A percentile compares a stretch with the other conserved stretches of the same genome.
Conservation (phyloP, 2,113 vertebrate genomes). For the Dasyornis broadbenti region DNA sequence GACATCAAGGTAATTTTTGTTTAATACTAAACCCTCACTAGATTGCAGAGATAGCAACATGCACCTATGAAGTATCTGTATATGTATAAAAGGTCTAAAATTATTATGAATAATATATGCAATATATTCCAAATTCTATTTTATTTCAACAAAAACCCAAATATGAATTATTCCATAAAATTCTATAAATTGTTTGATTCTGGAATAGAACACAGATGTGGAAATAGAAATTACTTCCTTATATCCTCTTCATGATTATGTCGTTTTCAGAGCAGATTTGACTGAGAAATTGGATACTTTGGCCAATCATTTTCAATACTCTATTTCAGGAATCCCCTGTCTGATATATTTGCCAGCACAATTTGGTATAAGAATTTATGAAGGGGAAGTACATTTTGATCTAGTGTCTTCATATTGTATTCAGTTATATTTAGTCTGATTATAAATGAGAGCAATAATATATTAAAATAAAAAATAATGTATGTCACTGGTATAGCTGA, state of each 20-base stretch:
- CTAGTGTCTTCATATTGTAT: not conserved
- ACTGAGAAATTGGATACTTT: not conserved
- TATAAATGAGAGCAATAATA: not conserved
- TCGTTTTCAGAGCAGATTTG: not conserved
- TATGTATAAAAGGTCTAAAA: not conserved
- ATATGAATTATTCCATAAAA: not conserved
- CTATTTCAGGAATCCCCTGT: not conserved
- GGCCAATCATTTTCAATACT: not conserved
- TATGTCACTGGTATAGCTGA: not conserved
- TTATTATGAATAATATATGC: not conserved
- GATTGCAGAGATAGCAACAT: not conserved
- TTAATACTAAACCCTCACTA: not conserved
- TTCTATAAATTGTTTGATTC: not conserved
- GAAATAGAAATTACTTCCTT: not conserved
- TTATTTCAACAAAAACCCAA: not conserved
- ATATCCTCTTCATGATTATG: not conserved
- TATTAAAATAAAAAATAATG: not conserved
- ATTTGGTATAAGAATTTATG: not conserved
- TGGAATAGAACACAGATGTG: not conserved
- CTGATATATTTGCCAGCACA: not conserved
- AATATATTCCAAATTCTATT: not conserved
- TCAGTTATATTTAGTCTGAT: slow-evolving; percentile 1
- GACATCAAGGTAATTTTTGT: not conserved
- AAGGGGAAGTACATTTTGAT: not conserved
- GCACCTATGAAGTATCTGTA: not conserved